A percentile compares a stretch with the other conserved stretches of the same genome.
These are phyloP conservation scores for Labrus mixtus DNA, from an alignment of 2,113 vertebrate species.

Conservation along the genomic window DNA sequence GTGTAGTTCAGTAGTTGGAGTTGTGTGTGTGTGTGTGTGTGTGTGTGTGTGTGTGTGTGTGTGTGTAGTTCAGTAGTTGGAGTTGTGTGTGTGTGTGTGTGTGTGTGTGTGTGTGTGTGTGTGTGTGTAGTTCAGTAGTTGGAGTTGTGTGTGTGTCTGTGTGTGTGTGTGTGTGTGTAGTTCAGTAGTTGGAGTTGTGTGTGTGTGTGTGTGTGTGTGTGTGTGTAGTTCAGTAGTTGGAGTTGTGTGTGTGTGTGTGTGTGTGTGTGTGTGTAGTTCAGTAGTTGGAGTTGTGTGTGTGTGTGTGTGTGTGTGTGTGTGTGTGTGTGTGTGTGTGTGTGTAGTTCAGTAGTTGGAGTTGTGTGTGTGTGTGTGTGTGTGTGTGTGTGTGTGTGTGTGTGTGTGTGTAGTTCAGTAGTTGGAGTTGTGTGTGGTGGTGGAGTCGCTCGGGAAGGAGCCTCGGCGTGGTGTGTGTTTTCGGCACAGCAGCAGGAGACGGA, in stretches of 20 bases:
- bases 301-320: too few species aligned
- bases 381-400: too few species aligned
- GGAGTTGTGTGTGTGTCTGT: slow-evolving; percentile 81
- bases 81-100: slow-evolving; percentile 78
- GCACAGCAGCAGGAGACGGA: slow-evolving; percentile 82
- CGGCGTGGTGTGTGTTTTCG: slow-evolving; percentile 13
- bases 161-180: neutral
- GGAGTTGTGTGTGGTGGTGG: slow-evolving; percentile 84
- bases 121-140: slow-evolving; percentile 82
- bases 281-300: slow-evolving; percentile 84
- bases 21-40: slow-evolving; percentile 75
- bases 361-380: neutral
- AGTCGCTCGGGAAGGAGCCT: slow-evolving; percentile 79
- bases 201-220: too few species aligned
- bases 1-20: slow-evolving; percentile 83
- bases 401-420: slow-evolving; percentile 70
- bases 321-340: too few species aligned
- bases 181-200: too few species aligned
- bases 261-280: too few species aligned
- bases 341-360: slow-evolving; percentile 66
- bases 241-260: slow-evolving; percentile 84
- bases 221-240: slow-evolving; percentile 82
- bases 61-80: slow-evolving; percentile 82
- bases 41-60: too few species aligned
- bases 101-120: too few species aligned